phyloP scores from a whole-genome alignment of 2,888 invertebrate species.

The Eledona agricola region DNA sequence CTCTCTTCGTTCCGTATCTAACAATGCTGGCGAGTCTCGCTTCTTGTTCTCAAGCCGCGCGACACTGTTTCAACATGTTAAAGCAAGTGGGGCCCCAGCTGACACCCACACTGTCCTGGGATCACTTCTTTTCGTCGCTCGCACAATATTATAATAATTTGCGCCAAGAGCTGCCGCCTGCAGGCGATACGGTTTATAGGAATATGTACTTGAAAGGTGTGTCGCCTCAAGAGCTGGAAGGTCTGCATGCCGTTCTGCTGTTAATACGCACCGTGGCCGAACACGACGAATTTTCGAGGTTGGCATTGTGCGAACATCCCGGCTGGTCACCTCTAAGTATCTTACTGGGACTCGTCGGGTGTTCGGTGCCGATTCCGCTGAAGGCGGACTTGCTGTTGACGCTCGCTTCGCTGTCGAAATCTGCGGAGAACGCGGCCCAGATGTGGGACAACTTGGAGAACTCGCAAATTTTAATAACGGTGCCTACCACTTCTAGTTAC shows the following conservation, averaged over 20 bases:
- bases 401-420: constrained; percentile 80
- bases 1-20: constrained; percentile 86
- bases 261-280: constrained; percentile 81
- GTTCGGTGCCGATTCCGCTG: constrained; percentile 83
- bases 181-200: constrained; percentile 71
- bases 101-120: constrained; percentile 74
- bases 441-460: constrained; percentile 89
- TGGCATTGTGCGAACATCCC: constrained; percentile 86
- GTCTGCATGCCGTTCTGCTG: constrained; percentile 81
- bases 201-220: constrained; percentile 69
- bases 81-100: constrained; percentile 65
- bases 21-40: constrained; percentile 86
- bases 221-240: constrained; percentile 83
- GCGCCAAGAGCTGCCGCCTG: constrained; percentile 74
- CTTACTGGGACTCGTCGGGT: constrained; percentile 83
- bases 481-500: constrained; percentile 70
- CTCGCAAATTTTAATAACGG: constrained; percentile 78
- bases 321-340: constrained; percentile 86
- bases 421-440: constrained; percentile 78
- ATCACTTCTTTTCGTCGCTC: constrained; percentile 85
- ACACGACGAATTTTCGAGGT: constrained; percentile 81
- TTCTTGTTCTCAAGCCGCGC: constrained; percentile 77
- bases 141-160: constrained; percentile 75
- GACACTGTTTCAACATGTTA: constrained; percentile 79
- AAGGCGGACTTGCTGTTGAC: constrained; percentile 86